Evolutionary conservation across 2,113 vertebrate genomes (phyloP), one percentile per base, ranked within the genome.

Genomic region (Craseonycteris thonglongyai): DNA sequence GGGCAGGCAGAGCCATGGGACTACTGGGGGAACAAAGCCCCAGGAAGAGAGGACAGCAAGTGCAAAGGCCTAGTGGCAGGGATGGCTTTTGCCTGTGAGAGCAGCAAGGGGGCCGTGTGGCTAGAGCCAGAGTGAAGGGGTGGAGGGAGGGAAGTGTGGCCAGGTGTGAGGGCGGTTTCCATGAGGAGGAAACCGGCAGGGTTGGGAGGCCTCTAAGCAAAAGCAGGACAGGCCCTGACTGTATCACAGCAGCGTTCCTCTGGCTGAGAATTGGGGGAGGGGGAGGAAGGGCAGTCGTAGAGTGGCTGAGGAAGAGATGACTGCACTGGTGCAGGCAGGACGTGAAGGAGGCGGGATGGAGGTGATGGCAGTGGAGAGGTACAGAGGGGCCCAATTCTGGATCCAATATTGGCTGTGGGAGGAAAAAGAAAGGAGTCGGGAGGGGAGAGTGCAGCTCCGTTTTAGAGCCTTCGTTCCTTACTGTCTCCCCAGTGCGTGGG

Each of bases 11-110:
- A 78, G 13, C 56, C 18, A 1, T 3, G 72, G 56, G 35, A 69
- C 10, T 58, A 28, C 40, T 14, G 8, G 33, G 40, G 24, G 65
- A 26, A 65, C 49, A 47, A n/a, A 51, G 15, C n/a, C 21, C 61
- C 26, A 45, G 38, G 30, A 16, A n/a, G 35, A 24, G 7, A n/a
- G 49, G 22, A n/a, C 26, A 7, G 24, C 51, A 56, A 15, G 35
- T 68, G 65, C 79, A 21, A 65, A 79, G 90, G 42, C 40, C 86
- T 71, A 13, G 54, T 59, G 88, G 88, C 93, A 89, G 83, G 49
- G 51, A 54, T 4, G 0, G 16, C 51, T 28, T 45, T 69, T 42
- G 66, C 71, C 30, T 16, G 2, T 6, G 14, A 16, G 8, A 24
- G 83, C 47, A 38, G 58, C 40, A 28, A 40, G 86, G n/a, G 40